Evolutionary conservation across 2,113 vertebrate species (phyloP), one percentile per base, ranked within the genome.

Genomic region (Strigops habroptila): DNA sequence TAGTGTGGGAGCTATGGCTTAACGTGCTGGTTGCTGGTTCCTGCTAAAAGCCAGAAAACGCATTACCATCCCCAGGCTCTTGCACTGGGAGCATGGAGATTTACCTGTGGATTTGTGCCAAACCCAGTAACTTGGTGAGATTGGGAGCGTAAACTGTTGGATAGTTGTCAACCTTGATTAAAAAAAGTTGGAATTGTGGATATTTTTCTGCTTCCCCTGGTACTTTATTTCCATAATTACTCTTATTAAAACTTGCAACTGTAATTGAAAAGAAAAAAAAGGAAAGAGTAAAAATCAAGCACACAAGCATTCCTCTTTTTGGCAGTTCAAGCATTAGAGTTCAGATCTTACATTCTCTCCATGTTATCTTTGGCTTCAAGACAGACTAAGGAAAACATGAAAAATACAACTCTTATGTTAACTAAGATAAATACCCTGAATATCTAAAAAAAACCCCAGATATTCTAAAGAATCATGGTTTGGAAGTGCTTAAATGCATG

Each of bases 401-500:
- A 53, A 78, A 53, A 39, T 30, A 46, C 35, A 39, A 60, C 13
- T 75, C 59, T 17, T 16, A 8, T 2, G 10, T 62, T 55, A 55
- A 52, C 33, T 21, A 31, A 52, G 37, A n/a, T 52, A 86, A 82
- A 70, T 18, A 65, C 18, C 16, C 14, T 28, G 30, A 82, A 35
- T 73, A 76, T 18, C 33, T 41, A 83, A 80, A 44, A 28, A 24
- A 73, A 19, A n/a, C n/a, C n/a, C 1, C 6, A 73, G 28, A 18
- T 87, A 28, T 59, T 89, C n/a, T 55, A 62, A 68, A 88, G 37
- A 30, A 46, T 41, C 43, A 41, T 31, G 1, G 59, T 37, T 83
- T 77, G 25, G 17, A n/a, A 83, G 18, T n/a, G 7, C 31, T 86
- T 78, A 77, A 21, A 35, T 0, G 0, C 46, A 10, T 0, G 0